Conservation (phyloP, 2,888 invertebrate species). For the Alcis repandata region DNA sequence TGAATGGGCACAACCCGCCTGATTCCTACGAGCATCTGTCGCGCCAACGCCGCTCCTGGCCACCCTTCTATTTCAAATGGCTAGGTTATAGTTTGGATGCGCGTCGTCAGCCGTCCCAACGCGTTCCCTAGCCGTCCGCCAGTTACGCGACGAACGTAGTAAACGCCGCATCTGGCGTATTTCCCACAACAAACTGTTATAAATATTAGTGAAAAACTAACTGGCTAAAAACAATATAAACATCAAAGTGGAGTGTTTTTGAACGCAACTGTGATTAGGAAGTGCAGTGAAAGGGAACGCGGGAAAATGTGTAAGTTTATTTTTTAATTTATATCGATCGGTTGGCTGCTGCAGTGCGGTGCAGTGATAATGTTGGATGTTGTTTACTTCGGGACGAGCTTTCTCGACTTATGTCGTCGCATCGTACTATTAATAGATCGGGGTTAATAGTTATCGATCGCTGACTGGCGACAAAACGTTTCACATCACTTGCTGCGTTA, state of each 20-base stretch:
- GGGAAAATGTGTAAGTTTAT: constrained; percentile 67
- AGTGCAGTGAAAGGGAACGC: constrained; percentile 62
- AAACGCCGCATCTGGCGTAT: constrained; percentile 67
- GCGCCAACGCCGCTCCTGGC: constrained; percentile 57
- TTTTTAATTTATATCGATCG: constrained; percentile 73
- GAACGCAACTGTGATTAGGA: constrained; percentile 52
- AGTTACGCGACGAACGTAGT: constrained; percentile 77
- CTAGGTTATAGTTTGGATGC: constrained; percentile 82
- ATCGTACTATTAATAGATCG: constrained; percentile 58
- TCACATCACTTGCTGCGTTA: constrained; percentile 23
- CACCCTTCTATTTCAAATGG: constrained; percentile 76
- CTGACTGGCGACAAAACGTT: constrained; percentile 41
- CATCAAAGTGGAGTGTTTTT: constrained; percentile 21
- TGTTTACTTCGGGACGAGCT: constrained; percentile 69
- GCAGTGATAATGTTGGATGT: constrained; percentile 62
- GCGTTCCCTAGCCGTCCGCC: constrained; percentile 60
- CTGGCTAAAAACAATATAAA: not conserved
- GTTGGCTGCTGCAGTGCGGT: constrained; percentile 71
- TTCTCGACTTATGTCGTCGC: constrained; percentile 54
- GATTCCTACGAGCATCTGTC: constrained; percentile 63
- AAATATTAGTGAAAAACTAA: constrained; percentile 17
- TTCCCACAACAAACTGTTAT: constrained; percentile 41
- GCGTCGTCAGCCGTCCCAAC: constrained; percentile 68
- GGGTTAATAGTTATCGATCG: constrained; percentile 62
- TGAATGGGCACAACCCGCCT: constrained; percentile 78